Evolutionary conservation across 2,113 vertebrate species (phyloP).

Genomic region (Erinaceus europaeus): DNA sequence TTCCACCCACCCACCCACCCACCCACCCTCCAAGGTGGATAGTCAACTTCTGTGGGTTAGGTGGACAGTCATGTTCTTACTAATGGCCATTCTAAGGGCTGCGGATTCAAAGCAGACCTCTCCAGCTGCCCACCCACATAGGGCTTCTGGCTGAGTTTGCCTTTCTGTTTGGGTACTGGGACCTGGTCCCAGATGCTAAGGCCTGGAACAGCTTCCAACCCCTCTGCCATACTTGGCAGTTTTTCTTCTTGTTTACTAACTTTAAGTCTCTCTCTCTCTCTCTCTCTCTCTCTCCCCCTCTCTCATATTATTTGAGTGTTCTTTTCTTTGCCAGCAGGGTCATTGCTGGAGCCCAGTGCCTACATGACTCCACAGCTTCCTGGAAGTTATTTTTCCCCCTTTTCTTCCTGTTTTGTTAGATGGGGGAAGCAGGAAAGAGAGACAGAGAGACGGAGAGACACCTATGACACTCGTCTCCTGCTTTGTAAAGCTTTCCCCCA

Average conservation of each 20-base stretch:
- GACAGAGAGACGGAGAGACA: no score
- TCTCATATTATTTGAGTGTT: no score
- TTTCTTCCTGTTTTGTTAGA: no score
- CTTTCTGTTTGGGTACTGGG: neutral
- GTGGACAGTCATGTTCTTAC: neutral
- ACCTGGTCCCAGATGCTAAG: neutral
- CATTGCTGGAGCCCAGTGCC: no score
- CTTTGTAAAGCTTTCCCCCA: no score
- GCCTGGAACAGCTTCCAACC: neutral
- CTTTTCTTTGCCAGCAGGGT: no score
- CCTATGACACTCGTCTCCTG: no score
- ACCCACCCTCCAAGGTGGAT: no score
- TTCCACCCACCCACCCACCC: neutral
- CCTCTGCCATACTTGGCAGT: neutral
- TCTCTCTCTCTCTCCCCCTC: neutral
- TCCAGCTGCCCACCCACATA: neutral
- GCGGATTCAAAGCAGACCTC: neutral
- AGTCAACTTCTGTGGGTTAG: neutral
- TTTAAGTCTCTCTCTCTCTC: neutral
- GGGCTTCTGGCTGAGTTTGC: neutral
- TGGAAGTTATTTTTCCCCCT: no score
- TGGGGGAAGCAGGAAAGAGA: no score
- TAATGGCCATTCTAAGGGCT: neutral
- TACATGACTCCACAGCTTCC: no score
- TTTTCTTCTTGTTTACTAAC: slow-evolving; percentile 21